These are phyloP conservation scores for Synergus gifuensis DNA, from an alignment of 2,888 invertebrate species.

Conservation along the genomic window DNA sequence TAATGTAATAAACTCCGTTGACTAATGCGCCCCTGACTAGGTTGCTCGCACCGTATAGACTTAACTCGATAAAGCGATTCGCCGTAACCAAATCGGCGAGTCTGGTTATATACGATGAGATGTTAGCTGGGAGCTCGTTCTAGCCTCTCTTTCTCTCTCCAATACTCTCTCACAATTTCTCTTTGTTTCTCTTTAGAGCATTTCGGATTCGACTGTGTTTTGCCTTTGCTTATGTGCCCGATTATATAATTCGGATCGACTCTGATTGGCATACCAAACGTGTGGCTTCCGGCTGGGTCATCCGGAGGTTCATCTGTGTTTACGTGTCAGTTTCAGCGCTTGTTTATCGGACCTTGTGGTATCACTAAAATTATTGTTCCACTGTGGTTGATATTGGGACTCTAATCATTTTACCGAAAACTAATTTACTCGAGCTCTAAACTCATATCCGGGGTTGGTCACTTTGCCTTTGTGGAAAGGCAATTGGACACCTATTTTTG, in stretches of 20 bases:
- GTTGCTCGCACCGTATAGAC: constrained; percentile 57
- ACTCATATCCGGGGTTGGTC: constrained; percentile 5
- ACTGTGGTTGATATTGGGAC: constrained; percentile 19
- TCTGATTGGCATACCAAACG: constrained; percentile 42
- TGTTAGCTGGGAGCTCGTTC: constrained; percentile 36
- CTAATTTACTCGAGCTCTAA: constrained; percentile 36
- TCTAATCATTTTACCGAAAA: constrained; percentile 36
- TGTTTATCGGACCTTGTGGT: constrained; percentile 39
- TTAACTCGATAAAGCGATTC: constrained; percentile 57
- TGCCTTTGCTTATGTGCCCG: constrained; percentile 34
- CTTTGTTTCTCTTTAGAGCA: constrained; percentile 42
- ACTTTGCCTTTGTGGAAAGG: background rate
- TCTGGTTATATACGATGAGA: constrained; percentile 26
- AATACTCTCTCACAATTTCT: constrained; percentile 3
- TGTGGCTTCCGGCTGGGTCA: constrained; percentile 34
- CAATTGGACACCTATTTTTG: background rate
- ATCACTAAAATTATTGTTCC: constrained; percentile 40
- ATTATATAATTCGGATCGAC: constrained; percentile 13
- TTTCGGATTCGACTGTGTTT: constrained; percentile 42
- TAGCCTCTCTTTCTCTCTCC: constrained; percentile 17
- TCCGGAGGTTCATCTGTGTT: constrained; percentile 36
- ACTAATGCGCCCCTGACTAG: constrained; percentile 61
- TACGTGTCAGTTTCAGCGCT: constrained; percentile 39
- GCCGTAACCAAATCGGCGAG: constrained; percentile 33
- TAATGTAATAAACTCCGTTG: constrained; percentile 55